phyloP scores from a whole-genome alignment of 2,113 vertebrate species.

The Prochilodus magdalenae region DNA sequence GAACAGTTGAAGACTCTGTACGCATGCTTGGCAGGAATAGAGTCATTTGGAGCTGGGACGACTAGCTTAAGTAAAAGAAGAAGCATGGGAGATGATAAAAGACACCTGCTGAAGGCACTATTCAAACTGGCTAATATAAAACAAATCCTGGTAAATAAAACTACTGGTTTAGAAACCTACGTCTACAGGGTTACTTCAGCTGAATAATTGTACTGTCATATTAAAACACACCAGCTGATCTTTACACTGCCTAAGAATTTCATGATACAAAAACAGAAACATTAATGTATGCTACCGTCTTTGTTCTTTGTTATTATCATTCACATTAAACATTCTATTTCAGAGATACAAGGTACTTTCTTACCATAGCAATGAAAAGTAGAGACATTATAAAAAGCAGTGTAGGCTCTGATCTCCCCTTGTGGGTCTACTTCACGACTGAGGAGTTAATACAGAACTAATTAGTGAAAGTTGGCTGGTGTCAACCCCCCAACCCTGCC shows the following conservation, averaged over 20 bases:
- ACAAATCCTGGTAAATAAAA: background rate
- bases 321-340: too few relatives aligned
- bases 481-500: constrained; percentile 34
- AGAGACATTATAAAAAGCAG: constrained; percentile 43
- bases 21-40: constrained; percentile 29
- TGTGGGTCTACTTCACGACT: constrained; percentile 46
- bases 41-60: constrained; percentile 35
- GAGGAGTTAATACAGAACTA: constrained; percentile 63
- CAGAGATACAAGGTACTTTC: background rate
- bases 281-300: too few relatives aligned
- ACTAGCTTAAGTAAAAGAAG: background rate
- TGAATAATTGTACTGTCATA: too few relatives aligned
- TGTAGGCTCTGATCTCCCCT: constrained; percentile 11
- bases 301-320: background rate
- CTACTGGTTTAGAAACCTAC: too few relatives aligned
- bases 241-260: too few relatives aligned
- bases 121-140: background rate
- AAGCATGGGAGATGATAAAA: background rate
- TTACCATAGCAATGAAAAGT: background rate
- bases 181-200: too few relatives aligned
- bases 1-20: constrained; percentile 52
- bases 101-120: background rate
- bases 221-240: too few relatives aligned
- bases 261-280: too few relatives aligned
- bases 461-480: constrained; percentile 57